Evolutionary conservation across 2,888 invertebrate species (phyloP), one percentile per base, ranked within the genome.

Genomic region (Lapara coniferarum): DNA sequence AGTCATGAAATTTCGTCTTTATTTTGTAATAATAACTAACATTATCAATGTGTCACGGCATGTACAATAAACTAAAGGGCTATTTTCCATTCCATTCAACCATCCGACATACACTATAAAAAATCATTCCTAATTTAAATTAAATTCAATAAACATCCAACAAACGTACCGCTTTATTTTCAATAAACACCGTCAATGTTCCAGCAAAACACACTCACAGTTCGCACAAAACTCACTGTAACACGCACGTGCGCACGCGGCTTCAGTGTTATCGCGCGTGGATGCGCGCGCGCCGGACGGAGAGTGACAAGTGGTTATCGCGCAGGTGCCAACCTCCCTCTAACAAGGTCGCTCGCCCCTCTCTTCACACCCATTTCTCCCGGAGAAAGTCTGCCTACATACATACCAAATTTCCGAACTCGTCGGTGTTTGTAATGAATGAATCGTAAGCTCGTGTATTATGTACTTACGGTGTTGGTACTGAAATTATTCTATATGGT

Each of bases 351-450:
- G 91, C 86, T 88, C 82, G 88, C 82, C 87, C 87, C 88, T 85
- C 88, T 85, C 87, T 85, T 84, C 83, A 82, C 81, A 82, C 82
- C 82, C 89, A 87, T 92, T 92, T 92, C 92, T 89, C 91, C 90
- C 87, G 84, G 93, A 90, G 93, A 92, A 93, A 93, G 93, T 92
- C 90, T 91, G 87, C 93, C 93, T 93, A 92, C 92, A 92, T 93
- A 92, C 93, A 92, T 93, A 93, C 92, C 91, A 91, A 93, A 92
- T 92, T 89, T 92, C 85, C 89, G 88, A 91, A 89, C 88, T 88
- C 83, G 86, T 76, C 78, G 83, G 87, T 82, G 85, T 85, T 81
- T 77, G 84, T 87, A 86, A 87, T 87, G 88, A 87, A 88, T 87
- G 86, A 82, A 75, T 74, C 77, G 80, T 77, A 57, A 69, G 69